These are phyloP conservation scores for Eledone cirrhosa DNA, from an alignment of 2,888 invertebrate species.

Conservation along the genomic window DNA sequence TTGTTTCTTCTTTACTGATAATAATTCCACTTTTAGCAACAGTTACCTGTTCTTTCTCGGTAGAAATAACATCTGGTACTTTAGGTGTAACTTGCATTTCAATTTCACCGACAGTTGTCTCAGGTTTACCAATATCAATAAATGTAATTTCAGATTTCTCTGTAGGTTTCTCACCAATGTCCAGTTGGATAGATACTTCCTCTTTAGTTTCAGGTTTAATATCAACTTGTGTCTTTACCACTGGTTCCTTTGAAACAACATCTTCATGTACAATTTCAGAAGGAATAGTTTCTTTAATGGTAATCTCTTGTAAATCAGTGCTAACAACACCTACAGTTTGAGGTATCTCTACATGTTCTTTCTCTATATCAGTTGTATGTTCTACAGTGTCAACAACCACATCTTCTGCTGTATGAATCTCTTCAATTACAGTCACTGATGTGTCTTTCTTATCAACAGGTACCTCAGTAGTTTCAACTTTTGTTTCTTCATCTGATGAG, in stretches of 20 bases:
- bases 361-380: neutral
- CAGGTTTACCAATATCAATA: neutral
- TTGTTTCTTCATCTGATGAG: neutral
- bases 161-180: neutral
- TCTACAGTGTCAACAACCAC: neutral
- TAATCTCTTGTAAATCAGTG: too few relatives aligned
- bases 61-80: too few relatives aligned
- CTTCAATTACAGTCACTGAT: neutral
- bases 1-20: too few relatives aligned
- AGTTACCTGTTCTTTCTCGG: too few relatives aligned
- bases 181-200: neutral
- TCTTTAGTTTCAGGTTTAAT: slow-evolving; percentile 5
- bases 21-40: too few relatives aligned
- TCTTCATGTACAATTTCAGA: too few relatives aligned
- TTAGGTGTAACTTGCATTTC: too few relatives aligned
- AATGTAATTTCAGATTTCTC: neutral
- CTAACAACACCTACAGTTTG: neutral
- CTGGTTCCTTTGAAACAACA: too few relatives aligned
- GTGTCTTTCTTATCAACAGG: neutral
- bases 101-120: too few relatives aligned
- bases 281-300: too few relatives aligned
- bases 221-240: too few relatives aligned
- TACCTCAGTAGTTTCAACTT: neutral
- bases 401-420: too few relatives aligned
- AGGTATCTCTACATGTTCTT: neutral